Evolutionary conservation across 2,113 vertebrate species (phyloP).

Genomic region (Mohoua ochrocephala): DNA sequence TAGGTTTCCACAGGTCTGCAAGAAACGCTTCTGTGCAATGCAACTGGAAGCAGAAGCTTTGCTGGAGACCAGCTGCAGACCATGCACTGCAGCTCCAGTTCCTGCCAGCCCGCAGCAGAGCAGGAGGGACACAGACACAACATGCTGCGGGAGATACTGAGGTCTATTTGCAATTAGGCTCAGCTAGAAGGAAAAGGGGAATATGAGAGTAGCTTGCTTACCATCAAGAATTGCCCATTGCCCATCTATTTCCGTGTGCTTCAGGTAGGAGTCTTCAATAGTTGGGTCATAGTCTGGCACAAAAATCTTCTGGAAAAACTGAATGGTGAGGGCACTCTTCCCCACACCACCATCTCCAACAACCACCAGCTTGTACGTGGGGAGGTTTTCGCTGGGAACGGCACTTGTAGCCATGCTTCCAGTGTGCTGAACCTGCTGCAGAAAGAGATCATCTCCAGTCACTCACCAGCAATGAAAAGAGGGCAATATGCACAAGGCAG

Average conservation of each 20-base stretch:
- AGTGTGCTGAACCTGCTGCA: slow-evolving; percentile 75
- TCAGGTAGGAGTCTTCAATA: slow-evolving; percentile 98
- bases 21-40: neutral
- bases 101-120: neutral
- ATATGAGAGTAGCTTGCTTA: slow-evolving; percentile 54
- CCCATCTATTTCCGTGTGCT: slow-evolving; percentile 96
- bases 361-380: slow-evolving; percentile 97
- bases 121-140: neutral
- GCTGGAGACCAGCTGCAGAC: neutral
- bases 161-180: neutral
- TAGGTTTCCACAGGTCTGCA: neutral
- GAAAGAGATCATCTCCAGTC: neutral
- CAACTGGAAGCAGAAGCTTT: neutral
- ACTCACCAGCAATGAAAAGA: neutral
- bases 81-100: neutral
- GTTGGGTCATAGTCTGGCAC: slow-evolving; percentile 98
- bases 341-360: slow-evolving; percentile 97
- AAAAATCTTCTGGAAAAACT: slow-evolving; percentile 99
- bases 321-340: slow-evolving; percentile 98
- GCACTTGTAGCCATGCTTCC: slow-evolving; percentile 92
- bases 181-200: neutral
- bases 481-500: neutral
- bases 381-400: slow-evolving; percentile 95
- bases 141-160: neutral
- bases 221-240: slow-evolving; percentile 98